Percentiles rank a stretch among this genome's conserved stretches.
Conservation (phyloP, 2,797 vertebrate genomes). For the Steatocranus sp. region DNA sequence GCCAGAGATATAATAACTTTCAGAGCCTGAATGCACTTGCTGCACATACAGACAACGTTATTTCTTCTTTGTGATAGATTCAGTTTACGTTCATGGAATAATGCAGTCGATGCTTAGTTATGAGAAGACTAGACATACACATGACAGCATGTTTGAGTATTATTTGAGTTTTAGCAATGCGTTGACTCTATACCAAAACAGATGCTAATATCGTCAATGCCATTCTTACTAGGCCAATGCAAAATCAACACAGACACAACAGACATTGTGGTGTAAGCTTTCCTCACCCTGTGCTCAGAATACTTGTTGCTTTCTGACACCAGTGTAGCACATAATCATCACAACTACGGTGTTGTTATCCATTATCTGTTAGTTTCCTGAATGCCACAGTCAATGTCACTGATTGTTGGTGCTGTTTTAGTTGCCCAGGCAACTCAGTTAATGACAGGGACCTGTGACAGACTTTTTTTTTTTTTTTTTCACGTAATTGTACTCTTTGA, state of each 20-base stretch:
- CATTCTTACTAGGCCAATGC: not conserved
- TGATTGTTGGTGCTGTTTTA: constrained; percentile 32
- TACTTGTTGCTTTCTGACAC: not conserved
- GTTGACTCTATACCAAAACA: not conserved
- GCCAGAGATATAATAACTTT: not conserved
- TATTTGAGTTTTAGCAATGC: not conserved
- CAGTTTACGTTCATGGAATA: not conserved
- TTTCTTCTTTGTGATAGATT: constrained; percentile 6
- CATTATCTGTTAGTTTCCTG: constrained; percentile 30
- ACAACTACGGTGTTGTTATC: not conserved
- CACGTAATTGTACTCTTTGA: constrained; percentile 43
- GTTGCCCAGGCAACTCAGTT: constrained; percentile 61
- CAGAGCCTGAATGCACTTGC: not conserved
- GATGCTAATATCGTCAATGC: not conserved
- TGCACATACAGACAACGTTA: not conserved
- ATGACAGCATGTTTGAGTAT: not conserved
- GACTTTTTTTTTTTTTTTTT: not conserved
- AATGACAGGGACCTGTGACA: constrained; percentile 46
- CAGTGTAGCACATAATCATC: constrained; percentile 1
- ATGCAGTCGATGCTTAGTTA: not conserved
- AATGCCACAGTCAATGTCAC: constrained; percentile 37
- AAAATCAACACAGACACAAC: not conserved
- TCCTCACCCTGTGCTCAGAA: not conserved
- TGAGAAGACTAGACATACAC: not conserved
- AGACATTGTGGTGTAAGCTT: not conserved